phyloP scores from a whole-genome alignment of 2,113 vertebrate genomes.

The Amazona vittata region DNA sequence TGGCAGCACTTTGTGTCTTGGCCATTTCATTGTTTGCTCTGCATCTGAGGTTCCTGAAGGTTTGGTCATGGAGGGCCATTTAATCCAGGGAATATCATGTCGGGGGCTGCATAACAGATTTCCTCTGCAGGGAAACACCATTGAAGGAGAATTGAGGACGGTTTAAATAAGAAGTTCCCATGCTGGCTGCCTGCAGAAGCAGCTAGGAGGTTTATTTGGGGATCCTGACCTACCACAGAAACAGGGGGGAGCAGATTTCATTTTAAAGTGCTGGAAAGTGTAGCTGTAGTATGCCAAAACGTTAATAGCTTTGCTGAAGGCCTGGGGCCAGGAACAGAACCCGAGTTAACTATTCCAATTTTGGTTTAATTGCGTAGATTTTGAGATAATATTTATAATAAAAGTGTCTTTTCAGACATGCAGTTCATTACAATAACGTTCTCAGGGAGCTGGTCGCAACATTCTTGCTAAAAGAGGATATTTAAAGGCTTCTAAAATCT shows the following conservation, averaged over 20 bases:
- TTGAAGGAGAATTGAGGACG: neutral
- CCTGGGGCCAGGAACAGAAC: neutral
- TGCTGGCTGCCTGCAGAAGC: neutral
- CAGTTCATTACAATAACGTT: neutral
- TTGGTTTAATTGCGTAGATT: slow-evolving; percentile 1
- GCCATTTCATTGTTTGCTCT: slow-evolving; percentile 39
- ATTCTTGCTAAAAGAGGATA: neutral
- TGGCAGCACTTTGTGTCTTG: slow-evolving; percentile 66
- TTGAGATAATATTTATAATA: neutral
- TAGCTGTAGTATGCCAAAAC: neutral
- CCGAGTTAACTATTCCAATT: neutral
- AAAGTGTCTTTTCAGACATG: neutral
- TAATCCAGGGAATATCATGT: neutral
- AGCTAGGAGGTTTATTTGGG: neutral
- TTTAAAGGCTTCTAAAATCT: neutral
- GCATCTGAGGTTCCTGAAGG: slow-evolving; percentile 9
- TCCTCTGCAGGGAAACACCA: neutral
- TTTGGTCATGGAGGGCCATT: neutral
- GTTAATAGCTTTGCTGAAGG: neutral
- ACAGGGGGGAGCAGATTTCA: neutral
- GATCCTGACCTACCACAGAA: neutral
- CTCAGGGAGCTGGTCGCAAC: neutral
- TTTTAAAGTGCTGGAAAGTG: neutral
- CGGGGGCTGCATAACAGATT: neutral
- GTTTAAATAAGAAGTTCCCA: neutral